A percentile compares a stretch with the other conserved stretches of the same genome.
phyloP scores from a whole-genome alignment of 2,888 invertebrate genomes.

The Lasioglossum pauxillum region DNA sequence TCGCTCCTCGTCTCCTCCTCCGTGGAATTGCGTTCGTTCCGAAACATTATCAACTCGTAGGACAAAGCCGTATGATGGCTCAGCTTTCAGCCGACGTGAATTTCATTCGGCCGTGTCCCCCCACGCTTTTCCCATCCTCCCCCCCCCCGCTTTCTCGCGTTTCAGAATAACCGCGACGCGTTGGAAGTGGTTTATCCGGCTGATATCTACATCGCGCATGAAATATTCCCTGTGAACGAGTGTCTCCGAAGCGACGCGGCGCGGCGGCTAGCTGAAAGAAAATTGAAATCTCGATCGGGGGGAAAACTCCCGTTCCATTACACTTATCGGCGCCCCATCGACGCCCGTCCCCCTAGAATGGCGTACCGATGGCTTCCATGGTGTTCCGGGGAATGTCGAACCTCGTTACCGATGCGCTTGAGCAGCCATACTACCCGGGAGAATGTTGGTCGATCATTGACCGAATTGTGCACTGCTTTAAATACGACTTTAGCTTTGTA shows the following conservation, averaged over 20 bases:
- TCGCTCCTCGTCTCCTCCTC: conserved; percentile 29
- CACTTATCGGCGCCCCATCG: neutral
- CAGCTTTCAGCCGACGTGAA: conserved; percentile 56
- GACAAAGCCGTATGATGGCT: conserved; percentile 64
- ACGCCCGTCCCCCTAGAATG: neutral
- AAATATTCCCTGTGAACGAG: conserved; percentile 42
- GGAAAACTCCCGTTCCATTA: neutral
- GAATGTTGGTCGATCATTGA: neutral
- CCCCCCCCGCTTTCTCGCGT: neutral
- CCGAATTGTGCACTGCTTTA: too few relatives aligned
- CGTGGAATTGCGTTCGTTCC: conserved; percentile 45
- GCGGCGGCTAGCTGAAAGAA: conserved; percentile 2
- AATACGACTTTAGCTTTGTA: too few relatives aligned
- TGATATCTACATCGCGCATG: conserved; percentile 42
- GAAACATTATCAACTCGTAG: conserved; percentile 68
- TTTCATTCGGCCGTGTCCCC: conserved; percentile 55
- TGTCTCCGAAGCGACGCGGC: neutral
- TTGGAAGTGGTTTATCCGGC: conserved; percentile 43
- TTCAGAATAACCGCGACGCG: conserved; percentile 15
- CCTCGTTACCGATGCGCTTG: conserved; percentile 5
- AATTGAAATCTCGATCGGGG: conserved; percentile 29
- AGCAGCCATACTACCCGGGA: neutral
- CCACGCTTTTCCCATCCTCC: neutral
- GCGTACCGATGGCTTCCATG: conserved; percentile 3
- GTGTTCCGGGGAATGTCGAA: neutral